Evolutionary conservation across 2,888 invertebrate genomes (phyloP).

Genomic region (Pollenia labialis): DNA sequence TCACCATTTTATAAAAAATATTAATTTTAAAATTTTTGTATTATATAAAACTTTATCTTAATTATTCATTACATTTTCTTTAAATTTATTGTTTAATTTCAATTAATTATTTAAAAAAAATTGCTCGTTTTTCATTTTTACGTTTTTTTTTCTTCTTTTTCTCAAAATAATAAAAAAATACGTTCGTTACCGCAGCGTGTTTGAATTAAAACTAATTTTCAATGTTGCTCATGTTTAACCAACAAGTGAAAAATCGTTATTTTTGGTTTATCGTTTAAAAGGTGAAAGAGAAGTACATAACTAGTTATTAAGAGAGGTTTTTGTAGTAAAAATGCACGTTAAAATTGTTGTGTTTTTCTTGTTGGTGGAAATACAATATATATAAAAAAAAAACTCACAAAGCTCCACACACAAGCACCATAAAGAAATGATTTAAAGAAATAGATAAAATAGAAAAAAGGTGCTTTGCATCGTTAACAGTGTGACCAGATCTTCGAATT

Average conservation of each 20-base stretch:
- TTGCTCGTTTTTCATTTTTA: constrained; percentile 57
- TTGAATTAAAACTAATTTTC: constrained; percentile 74
- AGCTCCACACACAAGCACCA: not conserved
- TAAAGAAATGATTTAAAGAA: not conserved
- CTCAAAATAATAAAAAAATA: constrained; percentile 31
- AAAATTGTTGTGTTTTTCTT: constrained; percentile 13
- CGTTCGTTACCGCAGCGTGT: constrained; percentile 74
- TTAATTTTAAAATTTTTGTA: constrained; percentile 4
- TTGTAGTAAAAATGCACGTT: constrained; percentile 34
- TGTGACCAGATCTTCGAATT: not conserved
- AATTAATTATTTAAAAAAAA: constrained; percentile 9
- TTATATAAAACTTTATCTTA: not conserved
- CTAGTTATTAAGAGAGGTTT: constrained; percentile 26
- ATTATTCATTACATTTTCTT: constrained; percentile 40
- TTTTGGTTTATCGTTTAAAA: not conserved
- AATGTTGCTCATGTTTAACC: constrained; percentile 49
- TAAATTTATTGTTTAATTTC: not conserved
- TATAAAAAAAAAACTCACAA: no score
- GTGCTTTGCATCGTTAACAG: not conserved
- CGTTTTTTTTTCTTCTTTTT: constrained; percentile 10
- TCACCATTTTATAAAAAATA: not conserved
- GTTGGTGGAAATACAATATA: not conserved
- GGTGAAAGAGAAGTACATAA: constrained; percentile 6
- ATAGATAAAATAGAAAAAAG: constrained; percentile 20
- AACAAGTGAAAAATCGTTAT: constrained; percentile 50